Base-by-base conservation (phyloP, 2,797 vertebrate genomes). In the Mormyrus proboscirostris region DNA sequence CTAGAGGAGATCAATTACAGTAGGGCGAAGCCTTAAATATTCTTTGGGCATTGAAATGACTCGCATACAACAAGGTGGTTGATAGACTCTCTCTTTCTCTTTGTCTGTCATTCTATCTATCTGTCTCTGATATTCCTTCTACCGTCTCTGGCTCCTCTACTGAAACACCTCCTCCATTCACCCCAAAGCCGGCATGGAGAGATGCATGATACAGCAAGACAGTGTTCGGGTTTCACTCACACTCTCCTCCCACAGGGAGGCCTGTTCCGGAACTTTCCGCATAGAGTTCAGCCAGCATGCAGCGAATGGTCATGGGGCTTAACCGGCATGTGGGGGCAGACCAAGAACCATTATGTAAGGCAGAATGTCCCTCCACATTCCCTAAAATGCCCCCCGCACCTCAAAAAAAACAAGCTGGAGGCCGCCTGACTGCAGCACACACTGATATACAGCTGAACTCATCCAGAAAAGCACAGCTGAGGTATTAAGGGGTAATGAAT, bases 1-100 rank as follows among this genome's bases (percentile, higher is more conserved):
- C 50, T 57, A 22, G 82, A 79, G 73, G 44, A 88, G 69, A 86
- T 51, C 19, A 86, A 86, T 33, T 57, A 89, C 87, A 90, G 89
- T 88, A 55, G 55, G 88, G 16, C 19, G 1, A 85, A 50, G 41
- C 29, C 88, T 89, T 83, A 87, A 88, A 89, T 69, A 69, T 90
- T 14, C 14, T 49, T 69, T 22, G 38, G n/a, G 44, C 25, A 51
- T 53, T 47, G 86, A 90, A 88, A 86, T 76, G 33, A 86, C 47
- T 53, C 29, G 50, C 44, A 86, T 86, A 86, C 14, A 51, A 50
- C 29, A 29, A 38, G 22, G 22, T 76, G 88, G 53, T 88, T 89
- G 55, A 86, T 59, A 88, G 50, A 57, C 79, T 19, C 33, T 79
- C 73, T 79, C 2, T 79, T 14, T 44, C 73, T 44, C 3, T 44